Base-by-base conservation (phyloP, 2,113 vertebrate species). In the Odocoileus virginianus region DNA sequence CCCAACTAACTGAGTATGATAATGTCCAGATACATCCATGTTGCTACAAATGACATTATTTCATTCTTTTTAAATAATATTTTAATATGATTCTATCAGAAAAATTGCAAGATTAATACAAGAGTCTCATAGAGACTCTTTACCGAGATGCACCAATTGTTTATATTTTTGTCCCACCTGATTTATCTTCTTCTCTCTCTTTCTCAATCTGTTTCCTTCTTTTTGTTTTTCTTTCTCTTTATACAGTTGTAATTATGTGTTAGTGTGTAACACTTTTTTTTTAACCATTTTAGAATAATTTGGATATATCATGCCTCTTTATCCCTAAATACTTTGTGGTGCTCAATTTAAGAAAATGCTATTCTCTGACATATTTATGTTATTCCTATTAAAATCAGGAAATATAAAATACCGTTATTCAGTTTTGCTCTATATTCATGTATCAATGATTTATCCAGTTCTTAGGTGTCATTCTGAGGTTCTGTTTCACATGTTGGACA, bases 401-500 rank as follows among this genome's bases (percentile, higher is more conserved):
- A 86, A 50, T 55, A 43, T 23, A 64, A 67, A 92, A 7, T 87
- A 25, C 3, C 55, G 10, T 60, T 25, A n/a, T 16, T 3, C 7
- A 86, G 36, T 47, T 16, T 60, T 86, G 54, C 1, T 54, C 7
- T 61, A 10, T 40, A 61, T 43, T 55, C 10, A 74, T 76, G 82
- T 61, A 58, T 67, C 60, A 92, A 12, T 6, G 47, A 71, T 40
- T 91, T 57, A 7, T 40, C 67, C 21, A 74, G 23, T 57, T 57
- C 23, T 25, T 57, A 67, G 33, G 33, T 36, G 0, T 28, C 4
- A 2, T 1, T 40, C 23, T 83, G 19, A 67, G 12, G 6, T 67
- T 74, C 9, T 3, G n/a, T 3, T 76, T 33, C 30, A 13, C 17
- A 15, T n/a, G 5, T 3, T 45, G 6, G 0, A 27, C 13, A 0